Percentiles rank a stretch among this genome's conserved stretches.
Evolutionary conservation across 2,888 invertebrate genomes (phyloP).

Genomic region (Cataglyphis altisquamis): DNA sequence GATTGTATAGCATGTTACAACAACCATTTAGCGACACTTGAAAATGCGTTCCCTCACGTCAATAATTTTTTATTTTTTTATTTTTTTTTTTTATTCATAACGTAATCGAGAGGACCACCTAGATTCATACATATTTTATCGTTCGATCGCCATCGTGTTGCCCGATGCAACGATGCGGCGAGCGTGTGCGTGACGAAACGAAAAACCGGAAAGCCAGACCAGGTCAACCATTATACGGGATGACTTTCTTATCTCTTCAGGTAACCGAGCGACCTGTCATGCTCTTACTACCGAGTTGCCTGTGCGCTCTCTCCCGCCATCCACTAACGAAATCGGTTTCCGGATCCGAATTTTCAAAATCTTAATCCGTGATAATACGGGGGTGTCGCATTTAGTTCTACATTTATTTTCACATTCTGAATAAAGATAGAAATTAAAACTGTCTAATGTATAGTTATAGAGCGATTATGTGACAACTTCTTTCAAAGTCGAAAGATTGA

Average conservation of each 20-base stretch:
- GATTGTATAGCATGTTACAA: slow-evolving; percentile 9
- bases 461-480: neutral
- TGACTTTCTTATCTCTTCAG: slow-evolving; percentile 80
- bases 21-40: slow-evolving; percentile 30
- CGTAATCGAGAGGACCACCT: neutral
- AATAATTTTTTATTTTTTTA: neutral
- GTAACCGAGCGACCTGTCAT: slow-evolving; percentile 82
- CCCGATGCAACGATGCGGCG: slow-evolving; percentile 20
- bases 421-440: neutral
- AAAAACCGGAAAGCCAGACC: slow-evolving; percentile 59
- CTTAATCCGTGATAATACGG: slow-evolving; percentile 80
- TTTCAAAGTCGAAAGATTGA: neutral
- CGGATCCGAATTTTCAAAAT: slow-evolving; percentile 77
- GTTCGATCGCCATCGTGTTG: slow-evolving; percentile 21
- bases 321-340: slow-evolving; percentile 37
- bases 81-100: neutral
- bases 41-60: neutral
- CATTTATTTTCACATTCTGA: slow-evolving; percentile 77
- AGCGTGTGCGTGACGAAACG: slow-evolving; percentile 47
- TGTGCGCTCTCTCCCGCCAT: slow-evolving; percentile 35
- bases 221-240: slow-evolving; percentile 79
- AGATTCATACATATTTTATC: neutral
- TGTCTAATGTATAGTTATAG: neutral
- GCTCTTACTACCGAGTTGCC: slow-evolving; percentile 80
- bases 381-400: slow-evolving; percentile 80